Evolutionary conservation across 2,113 vertebrate species (phyloP).

Genomic region (Nyctereutes procyonoides): DNA sequence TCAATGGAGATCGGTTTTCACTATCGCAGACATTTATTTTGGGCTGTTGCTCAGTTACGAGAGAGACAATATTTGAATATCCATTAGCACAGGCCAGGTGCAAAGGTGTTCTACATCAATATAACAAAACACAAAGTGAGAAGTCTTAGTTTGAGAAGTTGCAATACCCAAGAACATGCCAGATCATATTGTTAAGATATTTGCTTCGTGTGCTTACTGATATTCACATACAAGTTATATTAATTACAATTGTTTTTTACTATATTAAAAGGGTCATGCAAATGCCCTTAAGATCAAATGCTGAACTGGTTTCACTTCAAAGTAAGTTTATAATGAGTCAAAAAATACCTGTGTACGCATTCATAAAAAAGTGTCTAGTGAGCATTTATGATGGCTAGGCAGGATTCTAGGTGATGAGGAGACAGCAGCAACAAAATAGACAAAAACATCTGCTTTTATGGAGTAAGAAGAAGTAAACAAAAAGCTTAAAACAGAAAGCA

Average conservation of each 20-base stretch:
- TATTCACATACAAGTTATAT: background rate
- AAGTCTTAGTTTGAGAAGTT: constrained; percentile 31
- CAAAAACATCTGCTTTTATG: background rate
- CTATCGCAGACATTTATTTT: constrained; percentile 91
- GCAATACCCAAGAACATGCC: background rate
- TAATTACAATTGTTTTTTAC: background rate
- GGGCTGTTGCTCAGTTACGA: constrained; percentile 91
- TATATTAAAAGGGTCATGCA: background rate
- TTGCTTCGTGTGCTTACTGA: background rate
- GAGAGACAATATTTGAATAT: constrained; percentile 87
- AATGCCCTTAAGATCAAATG: background rate
- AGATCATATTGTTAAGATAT: background rate
- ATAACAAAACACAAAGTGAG: constrained; percentile 47
- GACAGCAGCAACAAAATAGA: background rate
- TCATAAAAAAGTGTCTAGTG: background rate
- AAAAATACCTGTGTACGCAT: background rate
- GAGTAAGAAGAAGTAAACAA: background rate
- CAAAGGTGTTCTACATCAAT: constrained; percentile 90
- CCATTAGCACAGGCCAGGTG: constrained; percentile 93
- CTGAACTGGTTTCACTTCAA: constrained; percentile 3
- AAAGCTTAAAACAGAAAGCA: background rate
- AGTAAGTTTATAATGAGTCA: background rate
- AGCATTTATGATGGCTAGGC: background rate
- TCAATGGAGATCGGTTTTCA: constrained; percentile 91
- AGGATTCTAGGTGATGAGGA: background rate